Base-by-base conservation (phyloP, 2,888 invertebrate species). In the Pollenia amentaria region DNA sequence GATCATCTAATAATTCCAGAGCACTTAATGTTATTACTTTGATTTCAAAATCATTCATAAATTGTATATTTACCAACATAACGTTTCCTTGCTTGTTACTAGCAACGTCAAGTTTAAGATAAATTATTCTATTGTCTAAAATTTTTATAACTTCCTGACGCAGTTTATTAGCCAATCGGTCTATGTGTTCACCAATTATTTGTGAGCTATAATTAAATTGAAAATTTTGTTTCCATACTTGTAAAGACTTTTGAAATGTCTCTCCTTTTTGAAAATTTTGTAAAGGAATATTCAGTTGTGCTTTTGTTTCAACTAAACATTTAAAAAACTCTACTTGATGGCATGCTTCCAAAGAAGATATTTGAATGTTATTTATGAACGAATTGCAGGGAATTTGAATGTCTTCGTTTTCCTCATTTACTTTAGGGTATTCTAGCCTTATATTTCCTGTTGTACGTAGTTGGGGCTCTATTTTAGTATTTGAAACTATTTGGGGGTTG, bases 31-130 rank as follows among this genome's bases (percentile, higher is more conserved):
- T 84, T 10, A 84, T 60, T 16, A 84, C 48, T 44, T 79, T 69
- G 1, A 84, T 44, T 64, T 69, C 16, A 42, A 84, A 84, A 55
- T 79, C 69, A 18, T 76, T 69, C 16, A 84, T 62, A 53, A 84
- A 84, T 57, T 84, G 84, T n/a, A 80, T 70, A 55, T 84, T 84
- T 40, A 80, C 40, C n/a, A 75, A n/a, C 84, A 79, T 78, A 14
- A 84, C 11, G 11, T 67, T 75, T 7, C 18, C 18, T 10, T 73
- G 51, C 3, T 65, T 60, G 9, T 3, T 73, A 10, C 38, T 44
- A 16, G 11, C 57, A 48, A 78, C 29, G 10, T 84, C 83, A 2
- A 84, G 64, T 57, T 84, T 84, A 9, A 84, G 53, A 44, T 78
- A 72, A n/a, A 84, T 3, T 44, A 84, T 48, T 72, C 72, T 70